Evolutionary conservation across 2,113 vertebrate genomes (phyloP).

Genomic region (Callorhinus ursinus): DNA sequence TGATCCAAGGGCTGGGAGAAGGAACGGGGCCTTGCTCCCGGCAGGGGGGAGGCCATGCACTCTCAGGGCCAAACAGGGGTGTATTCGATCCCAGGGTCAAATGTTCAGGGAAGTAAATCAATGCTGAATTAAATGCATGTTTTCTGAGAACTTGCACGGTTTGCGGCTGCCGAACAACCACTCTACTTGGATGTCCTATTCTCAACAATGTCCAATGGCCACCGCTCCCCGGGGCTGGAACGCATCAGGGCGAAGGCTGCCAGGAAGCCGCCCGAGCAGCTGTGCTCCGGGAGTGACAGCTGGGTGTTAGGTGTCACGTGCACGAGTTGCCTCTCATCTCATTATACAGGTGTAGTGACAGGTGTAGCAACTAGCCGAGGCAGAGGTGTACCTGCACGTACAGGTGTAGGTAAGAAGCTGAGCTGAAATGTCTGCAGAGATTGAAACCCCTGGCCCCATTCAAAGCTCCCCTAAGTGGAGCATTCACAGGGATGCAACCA

Average conservation of each 20-base stretch:
- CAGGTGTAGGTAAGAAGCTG: background rate
- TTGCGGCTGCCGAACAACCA: rapidly evolving
- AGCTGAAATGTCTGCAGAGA: background rate
- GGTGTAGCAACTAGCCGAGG: background rate
- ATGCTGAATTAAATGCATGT: background rate
- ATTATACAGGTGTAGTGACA: rapidly evolving
- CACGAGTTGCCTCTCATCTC: no score
- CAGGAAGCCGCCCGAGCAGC: background rate
- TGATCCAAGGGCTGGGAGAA: no score
- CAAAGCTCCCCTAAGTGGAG: background rate
- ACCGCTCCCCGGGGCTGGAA: background rate
- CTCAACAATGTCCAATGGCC: background rate
- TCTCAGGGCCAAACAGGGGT: no score
- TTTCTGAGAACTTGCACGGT: background rate
- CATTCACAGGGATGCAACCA: rapidly evolving
- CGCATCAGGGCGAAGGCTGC: rapidly evolving
- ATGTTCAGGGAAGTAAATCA: no score
- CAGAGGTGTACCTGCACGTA: rapidly evolving
- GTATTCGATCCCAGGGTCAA: background rate
- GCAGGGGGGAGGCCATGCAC: rapidly evolving
- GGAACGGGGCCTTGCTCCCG: background rate
- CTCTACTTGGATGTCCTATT: background rate
- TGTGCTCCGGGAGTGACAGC: rapidly evolving
- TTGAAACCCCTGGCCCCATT: background rate
- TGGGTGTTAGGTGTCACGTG: rapidly evolving